A percentile compares a stretch with the other conserved stretches of the same genome.
These are phyloP conservation scores for Aurelia aurita DNA, from an alignment of 30 jellyfish, hydroid and myxozoan species.

Conservation along the genomic window DNA sequence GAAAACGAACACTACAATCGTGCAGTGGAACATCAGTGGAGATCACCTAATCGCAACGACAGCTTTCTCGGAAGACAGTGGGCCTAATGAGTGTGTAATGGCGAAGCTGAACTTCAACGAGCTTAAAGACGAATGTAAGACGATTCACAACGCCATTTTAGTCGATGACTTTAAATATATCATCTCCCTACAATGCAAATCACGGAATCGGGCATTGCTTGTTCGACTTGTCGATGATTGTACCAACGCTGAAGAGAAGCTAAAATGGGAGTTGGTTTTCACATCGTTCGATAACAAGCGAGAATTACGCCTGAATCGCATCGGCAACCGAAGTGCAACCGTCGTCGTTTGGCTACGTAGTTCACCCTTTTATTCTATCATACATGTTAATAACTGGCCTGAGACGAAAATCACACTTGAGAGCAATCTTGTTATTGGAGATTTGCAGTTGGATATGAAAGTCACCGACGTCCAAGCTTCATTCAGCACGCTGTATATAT, in stretches of 20 bases:
- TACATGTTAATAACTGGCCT: slow-evolving; percentile 89
- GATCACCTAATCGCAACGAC: slow-evolving; percentile 82
- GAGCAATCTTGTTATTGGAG: slow-evolving; percentile 94
- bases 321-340: slow-evolving; percentile 84
- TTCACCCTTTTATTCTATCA: slow-evolving; percentile 86
- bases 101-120: slow-evolving; percentile 79
- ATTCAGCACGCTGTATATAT: slow-evolving; percentile 80
- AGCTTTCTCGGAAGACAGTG: slow-evolving; percentile 90
- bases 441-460: slow-evolving; percentile 82
- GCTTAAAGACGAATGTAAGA: slow-evolving; percentile 82
- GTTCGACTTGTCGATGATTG: slow-evolving; percentile 77
- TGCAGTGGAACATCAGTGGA: slow-evolving; percentile 85
- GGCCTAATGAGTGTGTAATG: slow-evolving; percentile 77
- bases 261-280: slow-evolving; percentile 88
- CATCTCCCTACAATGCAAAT: slow-evolving; percentile 81
- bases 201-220: slow-evolving; percentile 82
- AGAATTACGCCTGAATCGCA: slow-evolving; percentile 74
- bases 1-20: slow-evolving; percentile 78
- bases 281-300: slow-evolving; percentile 89
- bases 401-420: slow-evolving; percentile 77
- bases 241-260: slow-evolving; percentile 22
- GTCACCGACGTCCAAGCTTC: slow-evolving; percentile 91
- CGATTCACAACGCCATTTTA: slow-evolving; percentile 78
- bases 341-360: slow-evolving; percentile 91
- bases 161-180: slow-evolving; percentile 72